Base-by-base conservation (phyloP, 2,113 vertebrate species). In the Alethe castanea region DNA sequence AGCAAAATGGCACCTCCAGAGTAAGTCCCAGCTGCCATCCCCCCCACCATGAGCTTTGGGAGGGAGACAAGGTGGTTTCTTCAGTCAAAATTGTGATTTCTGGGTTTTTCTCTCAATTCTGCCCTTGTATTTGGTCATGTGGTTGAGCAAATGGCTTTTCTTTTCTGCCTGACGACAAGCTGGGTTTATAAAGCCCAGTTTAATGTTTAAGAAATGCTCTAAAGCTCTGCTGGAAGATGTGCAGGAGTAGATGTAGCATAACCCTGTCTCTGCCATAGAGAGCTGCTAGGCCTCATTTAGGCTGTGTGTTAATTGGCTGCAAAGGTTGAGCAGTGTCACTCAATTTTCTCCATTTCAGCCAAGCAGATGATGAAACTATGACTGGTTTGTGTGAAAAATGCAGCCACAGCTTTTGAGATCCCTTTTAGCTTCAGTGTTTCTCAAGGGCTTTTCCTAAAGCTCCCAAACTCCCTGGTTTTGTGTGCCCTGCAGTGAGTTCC, bases 1-100 rank as follows among this genome's bases (percentile, higher is more conserved):
- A 98, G 98, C 98, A 99, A 98, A 97, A 99, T 99, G 99, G 98
- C 99, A 36, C 99, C 99, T 45, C 99, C 99, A 84, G 99, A 99
- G 99, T 99, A 96, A 99, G 99, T 98, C 38, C 60, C 89, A 60
- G 52, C 65, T 92, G 70, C 33, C 62, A 4, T 11, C 54, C 11
- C 9, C 35, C 20, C 45, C 7, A 0, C 74, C 0, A 1, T 6
- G 33, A 84, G 77, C 69, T 53, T 67, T 69, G 64, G 78, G 40
- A 74, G 53, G 44, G 47, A 88, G 54, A 28, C 14, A 5, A 25
- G 38, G 33, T 3, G 3, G 1, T 2, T 8, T 45, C 13, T 35
- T 48, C 25, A 26, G 67, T 47, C 35, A 35, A 50, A 90, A 50
- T 65, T 11, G 1, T 0, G 3, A 22, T 73, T 92, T 81, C 26